Evolutionary conservation across 2,113 vertebrate species (phyloP).

Genomic region (pig (Sus scrofa)): T2T-Sscrofa CM000820.6:30509501-30510000

Average conservation of each 20-base stretch:
- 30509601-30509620: background rate
- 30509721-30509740: background rate
- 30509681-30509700: background rate
- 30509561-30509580: background rate
- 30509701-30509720: background rate
- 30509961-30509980: slow-evolving; percentile 71
- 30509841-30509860: slow-evolving; percentile 53
- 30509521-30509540: background rate
- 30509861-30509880: slow-evolving; percentile 58
- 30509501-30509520: background rate
- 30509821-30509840: slow-evolving; percentile 5
- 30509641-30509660: background rate
- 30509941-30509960: slow-evolving; percentile 71
- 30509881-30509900: slow-evolving; percentile 65
- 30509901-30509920: slow-evolving; percentile 68
- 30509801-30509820: background rate
- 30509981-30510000: slow-evolving; percentile 71
- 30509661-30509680: background rate
- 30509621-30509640: background rate
- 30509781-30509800: background rate
- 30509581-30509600: background rate
- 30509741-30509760: background rate
- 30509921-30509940: slow-evolving; percentile 70
- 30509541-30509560: background rate
- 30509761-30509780: background rate